Evolutionary conservation across 2,888 invertebrate species (phyloP), one percentile per base, ranked within the genome.

Genomic region (Agrochola lychnidis): DNA sequence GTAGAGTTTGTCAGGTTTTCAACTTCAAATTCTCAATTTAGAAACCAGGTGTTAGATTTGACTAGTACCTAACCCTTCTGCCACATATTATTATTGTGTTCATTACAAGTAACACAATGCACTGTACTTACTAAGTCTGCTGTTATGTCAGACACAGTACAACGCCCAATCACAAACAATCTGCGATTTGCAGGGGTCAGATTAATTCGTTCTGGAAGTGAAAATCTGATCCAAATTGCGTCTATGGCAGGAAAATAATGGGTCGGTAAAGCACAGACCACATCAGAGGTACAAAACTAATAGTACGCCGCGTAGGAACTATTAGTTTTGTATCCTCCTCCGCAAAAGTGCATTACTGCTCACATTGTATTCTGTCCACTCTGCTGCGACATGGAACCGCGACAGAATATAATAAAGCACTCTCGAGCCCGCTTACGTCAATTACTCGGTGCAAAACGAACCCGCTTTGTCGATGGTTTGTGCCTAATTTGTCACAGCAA

Each of bases 381-480:
- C n/a, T 56, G 53, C 45, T 40, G 73, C 56, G 51, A 77, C 36
- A 61, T 25, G 16, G 73, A 59, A 71, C 63, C 63, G 51, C 57
- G 75, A 70, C 57, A 56, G 53, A 59, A 79, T 74, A 70, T 83
- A 69, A 74, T 82, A 85, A 85, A 83, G 86, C 83, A 83, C 86
- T 85, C 73, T 61, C 64, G 59, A 40, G 62, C 36, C 63, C 73
- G 83, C 69, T 85, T 86, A 78, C 69, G 56, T 83, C 78, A 82
- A 77, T 85, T 83, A 83, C 45, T 57, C 22, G 16, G 56, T 62
- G 63, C 68, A 85, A 64, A 83, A 67, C 73, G 63, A 9, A 53
- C 51, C 0, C 68, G 64, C 79, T 83, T 78, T 73, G 61, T 62
- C 64, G 56, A 74, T 74, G 63, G 86, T 57, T 73, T 71, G 56